Base-by-base conservation (phyloP, 2,113 vertebrate genomes). In the Microtus ochrogaster region DNA sequence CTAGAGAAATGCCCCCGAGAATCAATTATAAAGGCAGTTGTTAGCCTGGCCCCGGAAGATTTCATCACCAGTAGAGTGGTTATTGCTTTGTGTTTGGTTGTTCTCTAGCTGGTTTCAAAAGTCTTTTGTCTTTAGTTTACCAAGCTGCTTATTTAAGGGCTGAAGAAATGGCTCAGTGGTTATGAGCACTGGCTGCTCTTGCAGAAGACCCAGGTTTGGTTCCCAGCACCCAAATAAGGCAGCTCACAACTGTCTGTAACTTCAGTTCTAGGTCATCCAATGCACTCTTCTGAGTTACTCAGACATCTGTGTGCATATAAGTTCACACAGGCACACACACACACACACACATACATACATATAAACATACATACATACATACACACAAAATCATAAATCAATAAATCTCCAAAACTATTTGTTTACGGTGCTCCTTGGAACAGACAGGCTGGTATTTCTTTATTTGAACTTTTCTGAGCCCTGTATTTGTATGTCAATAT, bases 321-420 rank as follows among this genome's bases (percentile, higher is more conserved):
- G 13, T 0, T 24, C 11, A 55, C 49, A 22, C 36, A 78, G 3
- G 47, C 47, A 5, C 28, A 1, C 2, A 36, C 77, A 39, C 0
- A 39, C 22, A 65, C 3, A 63, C 61, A 65, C 0, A 63, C 22
- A 63, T 1, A 63, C 2, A 63, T 5, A 44, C 44, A 63, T 24
- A 63, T 0, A 63, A 2, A 63, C n/a, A 63, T 10, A 63, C 8
- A 65, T 10, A 65, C 24, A 63, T 3, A 28, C 63, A 63, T 22
- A 39, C n/a, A 41, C 36, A 63, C 24, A 16, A 16, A 63, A 28
- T 41, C 24, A 41, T 41, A 83, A 63, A 58, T 36, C 47, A 82
- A 24, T 82, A 82, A 22, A 14, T 83, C n/a, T 61, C 26, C n/a
- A 63, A 63, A 41, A n/a, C 21, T 41, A n/a, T 83, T 83, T 63